These are phyloP conservation scores for Erebia palarica DNA, from an alignment of 2,888 invertebrate species.

Conservation along the genomic window DNA sequence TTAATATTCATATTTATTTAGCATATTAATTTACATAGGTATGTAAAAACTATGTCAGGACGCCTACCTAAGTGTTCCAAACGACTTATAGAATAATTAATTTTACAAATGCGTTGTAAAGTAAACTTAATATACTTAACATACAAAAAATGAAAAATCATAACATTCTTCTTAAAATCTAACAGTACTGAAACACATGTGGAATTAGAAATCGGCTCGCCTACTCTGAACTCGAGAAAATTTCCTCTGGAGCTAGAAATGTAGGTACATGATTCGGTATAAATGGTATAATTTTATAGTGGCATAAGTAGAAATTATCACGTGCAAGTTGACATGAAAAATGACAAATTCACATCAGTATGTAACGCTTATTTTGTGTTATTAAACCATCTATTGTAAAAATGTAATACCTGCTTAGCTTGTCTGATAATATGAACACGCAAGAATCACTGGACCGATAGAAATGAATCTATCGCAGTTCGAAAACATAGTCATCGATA, in stretches of 20 bases:
- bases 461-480: no score
- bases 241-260: constrained; percentile 12
- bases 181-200: constrained; percentile 14
- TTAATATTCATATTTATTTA: no score
- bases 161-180: neutral
- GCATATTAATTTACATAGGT: no score
- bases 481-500: no score
- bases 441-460: no score
- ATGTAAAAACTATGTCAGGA: no score
- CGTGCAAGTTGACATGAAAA: constrained; percentile 13
- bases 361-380: neutral
- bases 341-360: neutral
- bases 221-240: constrained; percentile 18
- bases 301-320: constrained; percentile 9
- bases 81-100: no score
- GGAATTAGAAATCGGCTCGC: constrained; percentile 29
- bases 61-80: no score
- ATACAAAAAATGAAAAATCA: neutral
- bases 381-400: neutral
- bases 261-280: constrained; percentile 8
- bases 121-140: no score
- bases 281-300: constrained; percentile 11
- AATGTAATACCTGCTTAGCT: neutral
- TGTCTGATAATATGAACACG: no score
- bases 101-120: no score